Conservation (phyloP, 2,113 vertebrate species). For the Aix galericulata region DNA sequence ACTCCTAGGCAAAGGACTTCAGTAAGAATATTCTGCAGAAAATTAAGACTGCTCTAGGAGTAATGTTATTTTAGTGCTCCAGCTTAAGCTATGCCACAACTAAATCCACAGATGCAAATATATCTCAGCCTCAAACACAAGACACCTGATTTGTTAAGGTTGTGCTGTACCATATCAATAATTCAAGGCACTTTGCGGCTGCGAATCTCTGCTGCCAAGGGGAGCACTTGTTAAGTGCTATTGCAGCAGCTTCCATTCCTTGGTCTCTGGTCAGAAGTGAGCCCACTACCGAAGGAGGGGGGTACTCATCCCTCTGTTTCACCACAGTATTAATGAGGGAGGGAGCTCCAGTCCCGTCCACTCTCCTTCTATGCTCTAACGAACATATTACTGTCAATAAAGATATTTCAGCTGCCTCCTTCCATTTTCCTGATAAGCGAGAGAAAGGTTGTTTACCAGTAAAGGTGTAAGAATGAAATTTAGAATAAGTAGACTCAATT, state of each 20-base stretch:
- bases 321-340: neutral
- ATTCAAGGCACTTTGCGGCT: neutral
- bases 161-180: constrained; percentile 16
- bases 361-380: neutral
- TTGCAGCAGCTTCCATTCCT: neutral
- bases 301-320: neutral
- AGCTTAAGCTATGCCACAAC: neutral
- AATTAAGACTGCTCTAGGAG: neutral
- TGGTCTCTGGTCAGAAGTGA: neutral
- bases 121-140: neutral
- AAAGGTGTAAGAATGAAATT: neutral
- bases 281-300: accelerated
- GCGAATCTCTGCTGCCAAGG: constrained; percentile 25
- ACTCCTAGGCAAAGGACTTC: neutral
- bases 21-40: neutral
- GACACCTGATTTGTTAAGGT: neutral
- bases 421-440: neutral
- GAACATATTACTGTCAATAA: neutral
- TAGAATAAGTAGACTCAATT: neutral
- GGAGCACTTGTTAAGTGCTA: neutral
- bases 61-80: neutral
- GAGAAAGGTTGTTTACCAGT: neutral
- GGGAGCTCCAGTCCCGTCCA: neutral
- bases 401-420: neutral
- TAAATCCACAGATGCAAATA: neutral